Conservation (phyloP, 2,888 invertebrate genomes). For the Drosophila robusta region DNA sequence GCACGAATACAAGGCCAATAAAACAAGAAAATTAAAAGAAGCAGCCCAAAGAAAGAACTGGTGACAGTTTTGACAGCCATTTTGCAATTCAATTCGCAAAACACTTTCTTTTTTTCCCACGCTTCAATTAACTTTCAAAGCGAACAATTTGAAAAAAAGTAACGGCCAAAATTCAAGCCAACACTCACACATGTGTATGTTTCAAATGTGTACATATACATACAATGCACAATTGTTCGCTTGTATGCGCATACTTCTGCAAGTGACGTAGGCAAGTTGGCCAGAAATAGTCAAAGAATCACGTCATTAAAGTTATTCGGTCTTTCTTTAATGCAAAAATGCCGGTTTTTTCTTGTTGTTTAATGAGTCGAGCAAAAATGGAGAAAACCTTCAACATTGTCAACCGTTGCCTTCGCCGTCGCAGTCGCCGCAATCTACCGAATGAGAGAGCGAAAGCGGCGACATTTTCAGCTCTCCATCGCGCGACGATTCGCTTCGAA, state of each 20-base stretch:
- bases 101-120: slow-evolving; percentile 76
- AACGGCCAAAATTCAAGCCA: slow-evolving; percentile 43
- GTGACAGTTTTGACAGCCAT: slow-evolving; percentile 37
- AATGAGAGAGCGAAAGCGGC: slow-evolving; percentile 59
- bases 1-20: slow-evolving; percentile 13
- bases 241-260: slow-evolving; percentile 5
- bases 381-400: slow-evolving; percentile 71
- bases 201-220: not conserved
- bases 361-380: slow-evolving; percentile 67
- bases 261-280: slow-evolving; percentile 59
- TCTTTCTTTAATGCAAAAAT: slow-evolving; percentile 61
- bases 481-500: slow-evolving; percentile 72
- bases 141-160: slow-evolving; percentile 41
- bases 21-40: not conserved
- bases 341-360: slow-evolving; percentile 53
- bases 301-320: slow-evolving; percentile 67
- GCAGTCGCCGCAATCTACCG: slow-evolving; percentile 8
- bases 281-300: slow-evolving; percentile 65
- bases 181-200: not conserved
- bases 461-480: slow-evolving; percentile 53
- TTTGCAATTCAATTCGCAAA: slow-evolving; percentile 54
- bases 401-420: slow-evolving; percentile 22
- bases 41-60: slow-evolving; percentile 20
- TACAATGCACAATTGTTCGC: too few relatives aligned
- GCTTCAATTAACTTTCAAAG: slow-evolving; percentile 54